Base-by-base conservation (phyloP, 2,797 vertebrate species). In the Sebastes cheni region DNA sequence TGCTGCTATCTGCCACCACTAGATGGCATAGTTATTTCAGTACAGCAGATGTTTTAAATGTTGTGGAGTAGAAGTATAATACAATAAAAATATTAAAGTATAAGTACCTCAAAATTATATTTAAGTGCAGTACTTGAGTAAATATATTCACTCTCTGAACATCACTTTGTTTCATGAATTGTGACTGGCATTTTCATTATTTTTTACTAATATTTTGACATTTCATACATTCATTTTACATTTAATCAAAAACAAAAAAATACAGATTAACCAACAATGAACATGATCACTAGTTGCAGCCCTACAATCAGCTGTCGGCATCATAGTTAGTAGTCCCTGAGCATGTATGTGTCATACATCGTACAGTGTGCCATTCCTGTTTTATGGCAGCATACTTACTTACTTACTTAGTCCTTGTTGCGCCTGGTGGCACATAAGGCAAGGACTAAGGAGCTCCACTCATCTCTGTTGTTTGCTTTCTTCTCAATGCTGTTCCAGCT, bases 21-120 rank as follows among this genome's bases (percentile, higher is more conserved):
- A 83, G 91, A 74, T 77, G 86, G 69, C 68, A 16, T 0, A 14
- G 14, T 56, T 5, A 11, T 18, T 13, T 12, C 14, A 42, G 5
- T 2, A 20, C 14, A 60, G n/a, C 8, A n/a, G 18, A 52, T 12
- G 25, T n/a, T 29, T 42, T 23, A 14, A 65, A 23, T 65, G 5
- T 50, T 50, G 39, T 50, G 65, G 18, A 27, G 3, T 42, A 42
- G 14, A 36, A 5, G 10, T n/a, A 4, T 11, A 1, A 69, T 34
- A 11, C 13, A 23, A 34, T 30, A 11, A 12, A 52, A 67, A 54
- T 32, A 22, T 29, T 22, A 9, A 67, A n/a, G 39, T 42, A 6
- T 42, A 42, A 42, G 16, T 67, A 52, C 8, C 23, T 27, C 5
- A 8, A 8, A 59, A 16, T 66, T 64, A 22, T 16, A 66, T 39